These are phyloP conservation scores for Eueides isabella DNA, from an alignment of 1,140 invertebrate genomes.

Conservation along the genomic window DNA sequence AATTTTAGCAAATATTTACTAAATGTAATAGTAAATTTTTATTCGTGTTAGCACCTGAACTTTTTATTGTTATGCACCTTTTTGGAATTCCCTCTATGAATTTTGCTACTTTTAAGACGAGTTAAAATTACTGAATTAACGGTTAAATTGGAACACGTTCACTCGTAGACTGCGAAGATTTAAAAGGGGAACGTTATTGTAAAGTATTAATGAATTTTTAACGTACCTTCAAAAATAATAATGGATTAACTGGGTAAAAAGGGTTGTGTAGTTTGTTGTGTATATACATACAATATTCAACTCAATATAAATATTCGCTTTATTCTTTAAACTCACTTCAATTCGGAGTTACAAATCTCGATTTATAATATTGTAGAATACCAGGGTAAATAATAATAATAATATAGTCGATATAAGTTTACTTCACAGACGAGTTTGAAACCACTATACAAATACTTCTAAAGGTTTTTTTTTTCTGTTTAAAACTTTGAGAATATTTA, in stretches of 20 bases:
- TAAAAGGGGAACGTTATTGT: slow-evolving; percentile 19
- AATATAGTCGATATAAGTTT: slow-evolving; percentile 37
- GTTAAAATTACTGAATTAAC: slow-evolving; percentile 28
- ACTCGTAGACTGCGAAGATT: slow-evolving; percentile 39
- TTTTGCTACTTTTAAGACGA: slow-evolving; percentile 52
- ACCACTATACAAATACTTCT: slow-evolving; percentile 32
- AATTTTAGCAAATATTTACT: slow-evolving; percentile 76
- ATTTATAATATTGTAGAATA: slow-evolving; percentile 39
- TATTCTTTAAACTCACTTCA: slow-evolving; percentile 27
- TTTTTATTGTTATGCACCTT: slow-evolving; percentile 75
- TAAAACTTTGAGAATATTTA: slow-evolving; percentile 35
- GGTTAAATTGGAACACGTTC: slow-evolving; percentile 35
- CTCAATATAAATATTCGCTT: slow-evolving; percentile 47
- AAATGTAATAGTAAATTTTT: slow-evolving; percentile 75
- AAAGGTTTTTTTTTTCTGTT: slow-evolving; percentile 32
- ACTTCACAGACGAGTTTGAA: slow-evolving; percentile 35
- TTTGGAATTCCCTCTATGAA: slow-evolving; percentile 62
- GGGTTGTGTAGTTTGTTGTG: slow-evolving; percentile 78
- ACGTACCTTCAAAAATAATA: background rate
- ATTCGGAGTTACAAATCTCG: slow-evolving; percentile 31
- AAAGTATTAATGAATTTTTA: slow-evolving; percentile 50
- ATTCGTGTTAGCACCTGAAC: slow-evolving; percentile 74
- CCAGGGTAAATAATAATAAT: slow-evolving; percentile 45
- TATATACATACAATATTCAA: slow-evolving; percentile 67
- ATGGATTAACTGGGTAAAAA: slow-evolving; percentile 62